Evolutionary conservation across 2,888 invertebrate genomes (phyloP), one percentile per base, ranked within the genome.

Genomic region (Schizaphis graminum): DNA sequence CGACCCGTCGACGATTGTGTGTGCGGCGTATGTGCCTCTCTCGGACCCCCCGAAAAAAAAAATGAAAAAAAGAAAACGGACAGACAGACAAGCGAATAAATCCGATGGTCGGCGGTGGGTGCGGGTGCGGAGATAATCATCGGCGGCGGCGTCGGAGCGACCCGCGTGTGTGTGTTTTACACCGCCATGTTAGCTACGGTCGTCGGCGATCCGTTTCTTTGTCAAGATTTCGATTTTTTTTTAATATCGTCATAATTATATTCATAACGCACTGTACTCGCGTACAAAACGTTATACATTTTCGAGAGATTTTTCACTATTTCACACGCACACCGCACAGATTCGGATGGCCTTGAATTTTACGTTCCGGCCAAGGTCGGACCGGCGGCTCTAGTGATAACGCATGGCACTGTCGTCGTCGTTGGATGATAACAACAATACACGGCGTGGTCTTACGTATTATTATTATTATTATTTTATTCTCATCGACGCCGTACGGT

Each of bases 71-170:
- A 67, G 61, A 61, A 61, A 90, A 90, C 13, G 61, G 21, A 90
- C 86, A 61, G 57, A 93, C 93, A 93, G 89, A 93, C 89, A 57
- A 90, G 89, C 93, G 93, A 93, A 90, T 90, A 90, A 93, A 93
- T 93, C 89, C 84, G 89, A 85, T 85, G 89, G 92, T 3, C 47
- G n/a, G 49, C n/a, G 56, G 57, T n/a, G 85, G 93, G 93, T 67
- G 77, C 77, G 77, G 77, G 77, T 77, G 77, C 77, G 47, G 89
- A 89, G 89, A 93, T 93, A 93, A 93, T 93, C 93, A 85, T 89
- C 84, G 84, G 84, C 77, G 85, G 85, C 91, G 49, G 28, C 56
- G 56, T 16, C 85, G 41, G 85, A 26, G 24, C 67, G 67, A 49
- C n/a, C 90, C 47, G 84, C 49, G 53, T 41, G 84, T 84, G 56